Evolutionary conservation across 1,140 invertebrate species (phyloP).

Genomic region (Drosophila tristis): DNA sequence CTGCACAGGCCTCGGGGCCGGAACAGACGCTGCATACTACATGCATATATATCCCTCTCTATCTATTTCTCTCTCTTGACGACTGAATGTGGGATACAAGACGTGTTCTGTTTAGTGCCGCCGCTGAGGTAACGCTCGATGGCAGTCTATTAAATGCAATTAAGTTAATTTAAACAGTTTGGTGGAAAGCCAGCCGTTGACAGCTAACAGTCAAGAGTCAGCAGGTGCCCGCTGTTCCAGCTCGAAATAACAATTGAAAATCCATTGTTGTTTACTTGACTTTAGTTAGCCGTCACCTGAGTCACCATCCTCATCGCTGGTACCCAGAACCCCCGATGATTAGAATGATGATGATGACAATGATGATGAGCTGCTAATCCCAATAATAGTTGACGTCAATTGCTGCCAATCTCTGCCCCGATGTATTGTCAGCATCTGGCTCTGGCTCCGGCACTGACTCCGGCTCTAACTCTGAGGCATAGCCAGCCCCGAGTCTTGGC

Average conservation of each 20-base stretch:
- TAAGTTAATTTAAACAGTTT: slow-evolving; percentile 76
- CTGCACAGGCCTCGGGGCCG: slow-evolving; percentile 14
- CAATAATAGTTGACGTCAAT: slow-evolving; percentile 45
- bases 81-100: slow-evolving; percentile 28
- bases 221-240: slow-evolving; percentile 36
- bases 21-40: not conserved
- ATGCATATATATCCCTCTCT: no score
- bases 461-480: slow-evolving; percentile 3
- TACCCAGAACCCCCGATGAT: no score
- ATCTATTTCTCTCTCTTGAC: slow-evolving; percentile 11
- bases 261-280: slow-evolving; percentile 33
- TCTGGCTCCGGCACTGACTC: slow-evolving; percentile 2
- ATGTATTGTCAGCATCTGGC: not conserved
- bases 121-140: slow-evolving; percentile 47
- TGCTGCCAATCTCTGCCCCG: slow-evolving; percentile 16
- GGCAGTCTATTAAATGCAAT: slow-evolving; percentile 74
- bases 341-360: slow-evolving; percentile 16
- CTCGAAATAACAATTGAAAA: slow-evolving; percentile 42
- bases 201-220: slow-evolving; percentile 68
- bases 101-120: slow-evolving; percentile 55
- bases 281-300: slow-evolving; percentile 26
- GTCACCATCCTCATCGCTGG: not conserved
- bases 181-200: slow-evolving; percentile 38
- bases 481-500: slow-evolving; percentile 5
- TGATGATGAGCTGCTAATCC: slow-evolving; percentile 37